Evolutionary conservation across 2,797 vertebrate species (phyloP), one percentile per base, ranked within the genome.

Genomic region (Myripristis murdjan): DNA sequence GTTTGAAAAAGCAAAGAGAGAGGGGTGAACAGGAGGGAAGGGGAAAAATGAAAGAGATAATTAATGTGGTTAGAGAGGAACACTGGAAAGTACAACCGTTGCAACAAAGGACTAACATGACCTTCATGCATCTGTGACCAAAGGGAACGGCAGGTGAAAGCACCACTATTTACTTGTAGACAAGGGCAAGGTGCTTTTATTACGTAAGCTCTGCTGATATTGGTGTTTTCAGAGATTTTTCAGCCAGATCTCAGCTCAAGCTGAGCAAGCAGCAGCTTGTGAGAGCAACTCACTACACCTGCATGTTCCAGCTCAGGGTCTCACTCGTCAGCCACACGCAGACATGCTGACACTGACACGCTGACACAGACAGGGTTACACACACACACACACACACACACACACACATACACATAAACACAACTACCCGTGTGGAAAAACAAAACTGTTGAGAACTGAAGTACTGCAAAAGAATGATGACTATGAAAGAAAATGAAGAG

Each of bases 271-370:
- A 82, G 56, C 37, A 82, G 78, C 84, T 84, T 90, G 88, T 53
- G 65, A 71, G 71, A 79, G 62, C 24, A 22, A 74, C 60, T 69
- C n/a, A 22, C 14, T 39, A 23, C 77, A 84, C 87, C 85, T 85
- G 83, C 89, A 85, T 84, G 87, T 77, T 79, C 68, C 78, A 87
- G 87, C 79, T 82, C 73, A 75, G 81, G 84, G 85, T 79, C 72
- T 83, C 79, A 73, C 81, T 88, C 24, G 26, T 84, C 89, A 91
- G 55, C 57, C 8, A 1, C 60, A 49, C 55, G 75, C 44, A 73
- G 9, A 59, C 53, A 73, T 46, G 35, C 64, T 43, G n/a, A 73
- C 49, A 52, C 53, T n/a, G n/a, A n/a, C n/a, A n/a, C n/a, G n/a
- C n/a, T n/a, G n/a, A n/a, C n/a, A n/a, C n/a, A n/a, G n/a, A n/a